These are phyloP conservation scores for Phaethornis superciliosus DNA, from an alignment of 2,113 vertebrate genomes.

Conservation along the genomic window DNA sequence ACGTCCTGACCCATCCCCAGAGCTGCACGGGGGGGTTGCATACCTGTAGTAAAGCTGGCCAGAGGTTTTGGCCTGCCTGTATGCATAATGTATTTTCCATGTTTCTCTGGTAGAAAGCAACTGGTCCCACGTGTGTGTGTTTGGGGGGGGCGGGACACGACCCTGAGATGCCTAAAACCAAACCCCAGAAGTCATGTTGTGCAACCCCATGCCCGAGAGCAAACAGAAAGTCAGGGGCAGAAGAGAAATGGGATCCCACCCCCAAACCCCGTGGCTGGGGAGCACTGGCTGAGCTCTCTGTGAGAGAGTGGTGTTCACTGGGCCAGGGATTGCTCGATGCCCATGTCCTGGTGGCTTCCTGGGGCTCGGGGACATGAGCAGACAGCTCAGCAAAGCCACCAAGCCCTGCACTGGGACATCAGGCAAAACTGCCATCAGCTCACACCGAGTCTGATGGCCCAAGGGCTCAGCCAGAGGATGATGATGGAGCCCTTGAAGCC, in stretches of 20 bases:
- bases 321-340: no score
- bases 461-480: not conserved
- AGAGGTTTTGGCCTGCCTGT: not conserved
- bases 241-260: not conserved
- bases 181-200: not conserved
- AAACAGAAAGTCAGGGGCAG: not conserved
- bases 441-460: not conserved
- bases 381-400: not conserved
- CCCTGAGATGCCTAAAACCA: not conserved
- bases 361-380: not conserved
- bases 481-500: not conserved
- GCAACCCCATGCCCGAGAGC: not conserved
- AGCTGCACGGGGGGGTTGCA: not conserved
- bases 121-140: accelerated
- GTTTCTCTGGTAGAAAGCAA: not conserved
- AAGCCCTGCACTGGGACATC: accelerated
- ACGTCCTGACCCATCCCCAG: not conserved
- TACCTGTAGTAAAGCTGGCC: not conserved
- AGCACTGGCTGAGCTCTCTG: not conserved
- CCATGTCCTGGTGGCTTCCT: not conserved
- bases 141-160: no score
- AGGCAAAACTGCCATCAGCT: not conserved
- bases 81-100: accelerated
- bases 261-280: accelerated
- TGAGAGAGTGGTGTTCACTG: no score